phyloP scores from a whole-genome alignment of 1,140 invertebrate species.

The Augochlora pura region DNA sequence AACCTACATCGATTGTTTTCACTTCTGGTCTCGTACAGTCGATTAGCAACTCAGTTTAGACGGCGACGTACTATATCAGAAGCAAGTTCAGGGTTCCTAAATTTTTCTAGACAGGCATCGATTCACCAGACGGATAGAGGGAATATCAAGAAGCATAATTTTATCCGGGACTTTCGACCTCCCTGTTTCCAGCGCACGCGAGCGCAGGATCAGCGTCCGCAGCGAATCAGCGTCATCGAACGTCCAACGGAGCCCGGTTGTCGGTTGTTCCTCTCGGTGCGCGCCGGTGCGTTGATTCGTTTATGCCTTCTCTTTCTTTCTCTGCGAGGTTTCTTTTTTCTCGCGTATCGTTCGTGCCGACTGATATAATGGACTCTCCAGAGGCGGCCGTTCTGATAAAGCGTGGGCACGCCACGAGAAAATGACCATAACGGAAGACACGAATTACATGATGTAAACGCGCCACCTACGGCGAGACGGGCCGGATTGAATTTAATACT shows the following conservation, averaged over 20 bases:
- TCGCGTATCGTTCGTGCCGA: constrained; percentile 20
- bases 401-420: constrained; percentile 61
- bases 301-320: not conserved
- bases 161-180: too few relatives aligned
- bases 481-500: constrained; percentile 73
- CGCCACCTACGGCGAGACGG: constrained; percentile 69
- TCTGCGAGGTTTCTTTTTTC: not conserved
- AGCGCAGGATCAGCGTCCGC: not conserved
- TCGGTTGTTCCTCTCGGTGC: constrained; percentile 8
- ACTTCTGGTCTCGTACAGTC: too few relatives aligned
- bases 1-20: too few relatives aligned
- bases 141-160: too few relatives aligned
- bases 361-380: constrained; percentile 46
- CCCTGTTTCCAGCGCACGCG: too few relatives aligned
- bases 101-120: too few relatives aligned
- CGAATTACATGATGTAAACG: constrained; percentile 68
- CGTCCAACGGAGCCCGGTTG: too few relatives aligned
- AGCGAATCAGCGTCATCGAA: not conserved
- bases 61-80: too few relatives aligned
- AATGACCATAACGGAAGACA: constrained; percentile 68
- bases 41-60: too few relatives aligned
- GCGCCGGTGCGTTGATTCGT: constrained; percentile 1
- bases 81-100: too few relatives aligned
- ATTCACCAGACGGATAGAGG: too few relatives aligned
- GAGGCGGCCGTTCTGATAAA: constrained; percentile 56